phyloP scores from a whole-genome alignment of 2,797 vertebrate species.

The Parotocinclus haroldoi region DNA sequence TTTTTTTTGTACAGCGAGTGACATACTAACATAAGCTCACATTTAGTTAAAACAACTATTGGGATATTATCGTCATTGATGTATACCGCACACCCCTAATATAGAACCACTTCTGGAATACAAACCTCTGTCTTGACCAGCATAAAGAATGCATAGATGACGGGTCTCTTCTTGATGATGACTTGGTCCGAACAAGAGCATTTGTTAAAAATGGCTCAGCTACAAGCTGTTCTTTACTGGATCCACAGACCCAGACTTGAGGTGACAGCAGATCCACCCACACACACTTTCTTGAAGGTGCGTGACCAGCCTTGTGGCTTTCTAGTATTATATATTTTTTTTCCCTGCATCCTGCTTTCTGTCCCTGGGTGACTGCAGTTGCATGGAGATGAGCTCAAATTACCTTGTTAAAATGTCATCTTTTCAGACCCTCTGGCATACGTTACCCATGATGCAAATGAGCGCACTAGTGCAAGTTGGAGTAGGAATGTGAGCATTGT shows the following conservation, averaged over 20 bases:
- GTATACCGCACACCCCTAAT: neutral
- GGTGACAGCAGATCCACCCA: conserved; percentile 27
- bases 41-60: too few relatives aligned
- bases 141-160: conserved; percentile 13
- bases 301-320: conserved; percentile 15
- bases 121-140: conserved; percentile 26
- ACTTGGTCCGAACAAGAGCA: conserved; percentile 3
- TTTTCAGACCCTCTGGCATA: conserved; percentile 46
- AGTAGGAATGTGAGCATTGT: conserved; percentile 22
- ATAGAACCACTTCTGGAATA: conserved; percentile 24
- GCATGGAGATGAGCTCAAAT: conserved; percentile 47
- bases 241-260: conserved; percentile 16
- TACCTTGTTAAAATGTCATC: conserved; percentile 55
- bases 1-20: too few relatives aligned
- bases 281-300: conserved; percentile 17
- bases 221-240: conserved; percentile 21
- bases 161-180: conserved; percentile 9
- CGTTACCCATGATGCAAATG: conserved; percentile 44
- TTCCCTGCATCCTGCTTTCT: conserved; percentile 17
- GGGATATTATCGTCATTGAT: too few relatives aligned
- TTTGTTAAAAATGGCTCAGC: conserved; percentile 21
- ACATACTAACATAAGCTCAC: too few relatives aligned
- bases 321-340: conserved; percentile 30
- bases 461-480: conserved; percentile 20
- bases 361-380: conserved; percentile 34